Conservation (phyloP, 1,140 invertebrate species). For the Trichonephila inaurata region DNA sequence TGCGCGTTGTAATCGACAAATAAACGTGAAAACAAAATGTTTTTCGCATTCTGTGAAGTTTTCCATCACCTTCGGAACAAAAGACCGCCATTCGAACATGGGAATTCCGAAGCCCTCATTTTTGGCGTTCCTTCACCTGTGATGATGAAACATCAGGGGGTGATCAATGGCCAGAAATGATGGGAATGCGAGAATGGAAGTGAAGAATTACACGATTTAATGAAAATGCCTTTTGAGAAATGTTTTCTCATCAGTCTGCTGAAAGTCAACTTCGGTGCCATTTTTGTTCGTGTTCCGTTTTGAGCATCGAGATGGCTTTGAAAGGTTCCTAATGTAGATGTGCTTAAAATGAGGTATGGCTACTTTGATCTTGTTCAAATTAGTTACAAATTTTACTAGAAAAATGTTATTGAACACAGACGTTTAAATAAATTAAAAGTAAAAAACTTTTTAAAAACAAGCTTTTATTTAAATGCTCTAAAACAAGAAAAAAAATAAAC, state of each 20-base stretch:
- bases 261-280: background rate
- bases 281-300: background rate
- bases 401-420: too few relatives aligned
- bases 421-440: too few relatives aligned
- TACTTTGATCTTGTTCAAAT: too few relatives aligned
- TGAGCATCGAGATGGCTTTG: background rate
- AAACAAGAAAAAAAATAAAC: too few relatives aligned
- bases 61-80: constrained; percentile 23
- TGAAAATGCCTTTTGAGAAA: constrained; percentile 33
- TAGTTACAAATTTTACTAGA: too few relatives aligned
- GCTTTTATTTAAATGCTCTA: too few relatives aligned
- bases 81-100: background rate
- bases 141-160: constrained; percentile 7
- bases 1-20: constrained; percentile 7
- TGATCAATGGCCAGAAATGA: constrained; percentile 22
- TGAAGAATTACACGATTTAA: constrained; percentile 9
- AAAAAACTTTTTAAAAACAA: too few relatives aligned
- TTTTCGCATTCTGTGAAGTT: constrained; percentile 32
- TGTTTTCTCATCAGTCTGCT: constrained; percentile 7
- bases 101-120: constrained; percentile 21
- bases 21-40: constrained; percentile 29
- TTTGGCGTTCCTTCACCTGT: constrained; percentile 19
- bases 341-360: too few relatives aligned
- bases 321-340: too few relatives aligned
- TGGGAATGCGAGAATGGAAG: background rate